These are phyloP conservation scores for Lontra canadensis DNA, from an alignment of 2,113 vertebrate genomes.

Conservation along the genomic window DNA sequence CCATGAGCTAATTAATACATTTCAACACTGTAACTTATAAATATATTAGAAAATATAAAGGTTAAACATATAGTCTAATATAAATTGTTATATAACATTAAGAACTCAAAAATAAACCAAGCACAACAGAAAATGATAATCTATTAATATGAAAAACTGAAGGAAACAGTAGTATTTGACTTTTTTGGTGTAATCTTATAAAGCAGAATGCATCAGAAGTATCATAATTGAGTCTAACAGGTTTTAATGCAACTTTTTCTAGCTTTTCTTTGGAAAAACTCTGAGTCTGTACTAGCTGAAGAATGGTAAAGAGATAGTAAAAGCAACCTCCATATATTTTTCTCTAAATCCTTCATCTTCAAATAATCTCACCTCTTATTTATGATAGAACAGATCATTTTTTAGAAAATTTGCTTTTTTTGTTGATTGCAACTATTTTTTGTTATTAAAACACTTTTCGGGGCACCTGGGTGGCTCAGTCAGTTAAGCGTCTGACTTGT, in stretches of 20 bases:
- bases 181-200: constrained; percentile 14
- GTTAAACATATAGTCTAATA: background rate
- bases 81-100: constrained; percentile 37
- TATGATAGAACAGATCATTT: background rate
- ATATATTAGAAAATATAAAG: background rate
- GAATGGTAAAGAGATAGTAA: background rate
- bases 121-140: background rate
- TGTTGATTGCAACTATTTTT: constrained; percentile 15
- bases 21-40: background rate
- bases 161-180: background rate
- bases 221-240: background rate
- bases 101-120: background rate
- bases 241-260: background rate
- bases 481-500: no score
- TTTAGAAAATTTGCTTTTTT: background rate
- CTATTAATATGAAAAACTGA: background rate
- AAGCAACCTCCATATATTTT: background rate
- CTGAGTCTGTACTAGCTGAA: background rate
- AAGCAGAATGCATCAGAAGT: background rate
- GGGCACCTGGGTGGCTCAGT: no score
- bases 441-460: background rate
- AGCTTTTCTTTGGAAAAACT: constrained; percentile 24
- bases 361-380: constrained; percentile 28
- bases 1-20: background rate
- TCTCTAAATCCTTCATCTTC: background rate